A percentile compares a stretch with the other conserved stretches of the same genome.
Conservation (phyloP, 2,888 invertebrate species). For the Frankliniella intonsa region DNA sequence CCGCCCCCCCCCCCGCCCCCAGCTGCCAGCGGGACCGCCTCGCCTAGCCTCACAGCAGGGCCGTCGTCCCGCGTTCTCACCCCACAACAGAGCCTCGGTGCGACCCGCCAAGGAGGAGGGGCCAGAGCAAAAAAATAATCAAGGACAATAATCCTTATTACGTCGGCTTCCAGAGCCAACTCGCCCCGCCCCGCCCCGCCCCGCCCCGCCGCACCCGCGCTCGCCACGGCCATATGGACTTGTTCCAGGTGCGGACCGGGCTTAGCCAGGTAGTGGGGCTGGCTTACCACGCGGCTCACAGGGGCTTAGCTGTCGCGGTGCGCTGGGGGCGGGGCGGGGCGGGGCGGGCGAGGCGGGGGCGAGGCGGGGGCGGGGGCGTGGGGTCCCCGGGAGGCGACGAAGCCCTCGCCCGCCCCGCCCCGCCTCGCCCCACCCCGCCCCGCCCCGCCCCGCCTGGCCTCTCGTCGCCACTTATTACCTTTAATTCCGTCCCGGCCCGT, state of each 20-base stretch:
- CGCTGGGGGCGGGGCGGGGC: neutral
- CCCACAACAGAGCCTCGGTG: too few species aligned
- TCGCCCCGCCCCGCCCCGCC: too few species aligned
- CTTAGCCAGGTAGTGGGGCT: neutral
- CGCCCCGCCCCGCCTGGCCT: neutral
- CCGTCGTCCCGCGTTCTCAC: too few species aligned
- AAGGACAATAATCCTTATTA: too few species aligned
- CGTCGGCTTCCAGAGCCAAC: too few species aligned
- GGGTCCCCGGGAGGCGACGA: too few species aligned
- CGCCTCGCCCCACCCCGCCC: neutral
- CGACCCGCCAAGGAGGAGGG: too few species aligned
- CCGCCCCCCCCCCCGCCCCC: neutral
- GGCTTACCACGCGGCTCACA: neutral
- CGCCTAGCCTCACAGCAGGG: too few species aligned
- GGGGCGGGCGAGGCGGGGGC: too few species aligned
- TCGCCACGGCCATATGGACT: neutral
- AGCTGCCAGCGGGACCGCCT: too few species aligned
- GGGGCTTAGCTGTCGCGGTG: neutral
- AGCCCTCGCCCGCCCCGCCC: neutral
- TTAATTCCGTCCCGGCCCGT: neutral
- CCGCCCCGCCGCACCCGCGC: neutral
- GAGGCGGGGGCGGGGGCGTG: too few species aligned
- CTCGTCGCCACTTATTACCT: slow-evolving; percentile 1
- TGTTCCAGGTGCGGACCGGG: neutral
- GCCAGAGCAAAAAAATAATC: too few species aligned